Percentiles rank a stretch among this genome's conserved stretches.
Conservation (phyloP, 2,113 vertebrate genomes). For the Heterotilapia buettikoferi region DNA sequence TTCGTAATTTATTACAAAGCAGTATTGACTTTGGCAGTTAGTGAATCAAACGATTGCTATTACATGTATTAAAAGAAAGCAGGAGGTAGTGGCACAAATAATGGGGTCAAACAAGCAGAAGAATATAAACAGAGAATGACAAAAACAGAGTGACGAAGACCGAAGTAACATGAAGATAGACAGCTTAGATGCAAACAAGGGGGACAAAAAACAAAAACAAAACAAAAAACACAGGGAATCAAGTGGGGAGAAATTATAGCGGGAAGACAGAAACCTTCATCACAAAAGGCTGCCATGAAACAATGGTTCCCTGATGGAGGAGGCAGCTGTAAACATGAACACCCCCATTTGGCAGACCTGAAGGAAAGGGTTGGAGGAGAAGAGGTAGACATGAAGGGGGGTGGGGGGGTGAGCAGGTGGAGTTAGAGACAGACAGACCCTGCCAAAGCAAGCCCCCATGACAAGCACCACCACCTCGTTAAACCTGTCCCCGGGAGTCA, state of each 20-base stretch:
- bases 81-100: neutral
- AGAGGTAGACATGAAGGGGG: neutral
- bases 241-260: neutral
- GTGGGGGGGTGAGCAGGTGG: neutral
- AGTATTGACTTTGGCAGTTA: neutral
- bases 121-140: neutral
- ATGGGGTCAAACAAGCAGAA: neutral
- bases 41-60: neutral
- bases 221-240: neutral
- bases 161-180: neutral
- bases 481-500: constrained; percentile 51
- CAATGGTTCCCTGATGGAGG: constrained; percentile 43
- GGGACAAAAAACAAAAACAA: neutral
- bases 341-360: constrained; percentile 18
- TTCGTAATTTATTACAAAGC: neutral
- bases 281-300: constrained; percentile 34
- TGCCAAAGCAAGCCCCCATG: constrained; percentile 34
- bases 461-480: constrained; percentile 54
- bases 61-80: neutral
- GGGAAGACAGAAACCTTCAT: constrained; percentile 6
- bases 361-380: neutral
- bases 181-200: neutral
- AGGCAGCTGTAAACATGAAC: constrained; percentile 28
- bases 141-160: neutral
- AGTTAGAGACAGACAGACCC: neutral